Base-by-base conservation (phyloP, 2,113 vertebrate genomes). In the Nibea albiflora region DNA sequence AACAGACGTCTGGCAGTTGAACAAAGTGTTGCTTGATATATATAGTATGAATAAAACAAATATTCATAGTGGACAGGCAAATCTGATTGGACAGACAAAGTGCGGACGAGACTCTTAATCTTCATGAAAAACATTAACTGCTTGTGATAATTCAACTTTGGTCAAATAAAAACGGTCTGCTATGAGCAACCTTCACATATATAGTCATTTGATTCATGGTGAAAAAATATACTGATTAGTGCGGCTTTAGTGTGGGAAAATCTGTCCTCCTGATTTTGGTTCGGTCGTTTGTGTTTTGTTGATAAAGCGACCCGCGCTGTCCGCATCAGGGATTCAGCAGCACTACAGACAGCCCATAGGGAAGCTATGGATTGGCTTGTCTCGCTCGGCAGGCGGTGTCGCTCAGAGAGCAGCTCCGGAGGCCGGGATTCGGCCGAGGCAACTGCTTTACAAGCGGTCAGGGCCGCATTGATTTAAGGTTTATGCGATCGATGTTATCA, bases 391-490 rank as follows among this genome's bases (percentile, higher is more conserved):
- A 85, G 87, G 56, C 81, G 82, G 85, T 76, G 76, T 74, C 80
- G 81, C 80, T 76, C 53, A 19, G 66, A 71, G 71, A 83, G 76
- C 78, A 17, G 80, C 83, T 80, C 68, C 22, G 70, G 77, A 79
- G 81, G 82, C 70, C 50, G 73, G 46, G 75, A 85, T 82, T 81
- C 69, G 68, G 69, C 52, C n/a, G 53, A 57, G 74, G 73, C 76
- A 53, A 4, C 85, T 79, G 86, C 86, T 92, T 92, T 87, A 92
- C 88, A 90, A 89, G 86, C 78, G 87, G 84, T 75, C 84, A 50
- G 77, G 70, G 54, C 78, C 4, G 15, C 89, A 91, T 93, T 75
- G 86, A 91, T 92, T 83, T 78, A 88, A 87, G 91, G 86, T 90
- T 93, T 88, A 89, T 74, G 46, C 35, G 24, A 89, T 92, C 89